Conservation (phyloP, 1,140 invertebrate species). For the Octopus bimaculoides region DNA sequence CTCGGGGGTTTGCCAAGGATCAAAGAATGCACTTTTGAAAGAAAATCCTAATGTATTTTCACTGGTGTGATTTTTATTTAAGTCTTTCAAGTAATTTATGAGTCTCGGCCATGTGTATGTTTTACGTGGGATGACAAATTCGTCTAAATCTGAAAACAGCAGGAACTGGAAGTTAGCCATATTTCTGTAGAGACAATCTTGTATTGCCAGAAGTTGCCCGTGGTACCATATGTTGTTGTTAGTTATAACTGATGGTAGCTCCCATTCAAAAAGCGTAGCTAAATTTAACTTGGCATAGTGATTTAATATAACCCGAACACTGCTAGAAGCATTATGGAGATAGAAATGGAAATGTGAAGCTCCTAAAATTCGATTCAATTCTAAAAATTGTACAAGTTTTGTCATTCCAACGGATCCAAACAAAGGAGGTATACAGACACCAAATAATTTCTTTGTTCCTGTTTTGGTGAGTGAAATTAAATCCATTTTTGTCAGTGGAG, state of each 20-base stretch:
- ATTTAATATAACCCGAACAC: conserved; percentile 34
- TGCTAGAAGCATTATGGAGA: conserved; percentile 32
- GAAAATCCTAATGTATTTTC: conserved; percentile 30
- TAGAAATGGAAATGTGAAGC: conserved; percentile 49
- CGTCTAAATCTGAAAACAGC: conserved; percentile 54
- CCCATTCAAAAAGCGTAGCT: conserved; percentile 39
- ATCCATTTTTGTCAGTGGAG: background rate
- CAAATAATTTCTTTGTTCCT: conserved; percentile 60
- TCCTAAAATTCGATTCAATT: conserved; percentile 47
- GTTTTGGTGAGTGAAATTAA: background rate
- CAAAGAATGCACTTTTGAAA: conserved; percentile 53
- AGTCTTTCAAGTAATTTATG: conserved; percentile 17
- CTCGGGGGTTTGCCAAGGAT: conserved; percentile 31
- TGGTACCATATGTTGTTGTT: conserved; percentile 48
- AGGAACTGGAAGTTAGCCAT: conserved; percentile 46
- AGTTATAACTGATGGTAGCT: conserved; percentile 32
- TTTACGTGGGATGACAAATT: conserved; percentile 49
- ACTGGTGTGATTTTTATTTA: conserved; percentile 12
- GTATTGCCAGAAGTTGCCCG: conserved; percentile 50
- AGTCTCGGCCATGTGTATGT: conserved; percentile 33
- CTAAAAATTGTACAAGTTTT: conserved; percentile 51
- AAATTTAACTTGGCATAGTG: conserved; percentile 38
- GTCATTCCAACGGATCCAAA: conserved; percentile 45
- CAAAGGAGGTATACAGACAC: conserved; percentile 57
- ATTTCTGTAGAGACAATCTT: conserved; percentile 53